A percentile compares a stretch with the other conserved stretches of the same genome.
Conservation (phyloP, 1,140 invertebrate genomes). For the Neotoxoptera formosana region DNA sequence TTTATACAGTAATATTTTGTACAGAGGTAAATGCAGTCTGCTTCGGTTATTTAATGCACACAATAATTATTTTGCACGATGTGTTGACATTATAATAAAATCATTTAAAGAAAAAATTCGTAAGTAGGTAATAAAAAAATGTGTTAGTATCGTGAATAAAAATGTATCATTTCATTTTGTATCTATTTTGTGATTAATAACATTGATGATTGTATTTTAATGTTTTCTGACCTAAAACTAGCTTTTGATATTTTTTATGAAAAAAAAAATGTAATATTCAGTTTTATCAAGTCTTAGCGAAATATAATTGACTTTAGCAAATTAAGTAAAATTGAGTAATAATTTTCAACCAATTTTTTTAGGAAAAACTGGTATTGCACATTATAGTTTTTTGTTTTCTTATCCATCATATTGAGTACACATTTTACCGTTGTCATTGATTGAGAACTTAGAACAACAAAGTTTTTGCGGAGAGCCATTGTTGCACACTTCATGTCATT, state of each 20-base stretch:
- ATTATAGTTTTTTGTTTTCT: not conserved
- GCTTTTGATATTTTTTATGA: not conserved
- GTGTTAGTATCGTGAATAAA: not conserved
- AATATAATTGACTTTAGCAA: too few species aligned
- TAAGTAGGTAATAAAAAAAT: not conserved
- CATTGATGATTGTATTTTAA: not conserved
- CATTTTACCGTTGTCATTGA: not conserved
- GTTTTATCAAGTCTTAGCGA: too few species aligned
- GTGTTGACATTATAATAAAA: not conserved
- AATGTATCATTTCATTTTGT: not conserved
- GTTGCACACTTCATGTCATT: not conserved
- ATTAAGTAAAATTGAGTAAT: too few species aligned
- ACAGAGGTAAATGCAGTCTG: not conserved
- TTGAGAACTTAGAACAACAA: not conserved
- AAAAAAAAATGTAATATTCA: too few species aligned
- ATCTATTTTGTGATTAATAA: not conserved
- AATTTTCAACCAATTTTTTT: not conserved
- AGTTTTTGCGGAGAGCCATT: not conserved
- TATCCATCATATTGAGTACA: not conserved
- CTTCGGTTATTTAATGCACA: not conserved
- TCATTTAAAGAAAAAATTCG: not conserved
- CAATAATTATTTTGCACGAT: not conserved
- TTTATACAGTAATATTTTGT: not conserved
- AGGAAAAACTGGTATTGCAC: not conserved
- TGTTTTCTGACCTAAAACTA: not conserved